These are phyloP conservation scores for Drosophila aff. DNA, from an alignment of 1,140 invertebrate species.

Conservation along the genomic window DNA sequence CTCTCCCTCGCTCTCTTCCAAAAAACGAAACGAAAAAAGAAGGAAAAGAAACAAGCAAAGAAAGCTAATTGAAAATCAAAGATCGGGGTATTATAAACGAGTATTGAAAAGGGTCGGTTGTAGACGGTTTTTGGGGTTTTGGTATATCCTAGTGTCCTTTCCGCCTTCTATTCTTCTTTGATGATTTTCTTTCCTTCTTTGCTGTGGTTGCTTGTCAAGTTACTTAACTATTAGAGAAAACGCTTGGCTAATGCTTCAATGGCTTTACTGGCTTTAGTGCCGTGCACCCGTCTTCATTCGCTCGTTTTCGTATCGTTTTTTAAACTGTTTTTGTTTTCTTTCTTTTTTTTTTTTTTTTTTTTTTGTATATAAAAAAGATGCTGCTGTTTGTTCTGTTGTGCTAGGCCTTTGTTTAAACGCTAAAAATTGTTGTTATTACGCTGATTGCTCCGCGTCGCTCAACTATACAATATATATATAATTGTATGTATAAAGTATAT, in stretches of 20 bases:
- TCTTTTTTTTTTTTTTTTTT: background rate
- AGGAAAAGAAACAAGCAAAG: conserved; percentile 8
- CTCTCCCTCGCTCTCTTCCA: background rate
- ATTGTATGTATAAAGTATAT: conserved; percentile 16
- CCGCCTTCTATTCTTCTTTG: background rate
- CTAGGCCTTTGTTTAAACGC: conserved; percentile 69
- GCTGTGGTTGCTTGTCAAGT: conserved; percentile 20
- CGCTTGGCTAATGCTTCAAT: conserved; percentile 63
- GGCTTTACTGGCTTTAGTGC: background rate
- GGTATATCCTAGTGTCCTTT: conserved; percentile 1
- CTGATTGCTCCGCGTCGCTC: conserved; percentile 53
- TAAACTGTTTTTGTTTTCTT: conserved; percentile 19
- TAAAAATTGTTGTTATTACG: conserved; percentile 53
- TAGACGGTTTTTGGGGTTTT: background rate
- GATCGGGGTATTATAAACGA: conserved; percentile 1
- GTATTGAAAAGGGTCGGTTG: conserved; percentile 3
- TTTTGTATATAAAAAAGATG: conserved; percentile 57
- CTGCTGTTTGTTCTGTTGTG: conserved; percentile 58
- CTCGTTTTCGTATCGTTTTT: conserved; percentile 8
- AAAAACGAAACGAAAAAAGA: conserved; percentile 4
- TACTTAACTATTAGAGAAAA: conserved; percentile 63
- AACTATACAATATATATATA: conserved; percentile 79
- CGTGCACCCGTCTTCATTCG: conserved; percentile 8
- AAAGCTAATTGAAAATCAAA: conserved; percentile 10
- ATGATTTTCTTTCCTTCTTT: conserved; percentile 4